Evolutionary conservation across 2,113 vertebrate species (phyloP), one percentile per base, ranked within the genome.

Genomic region (Apeltes quadracus): DNA sequence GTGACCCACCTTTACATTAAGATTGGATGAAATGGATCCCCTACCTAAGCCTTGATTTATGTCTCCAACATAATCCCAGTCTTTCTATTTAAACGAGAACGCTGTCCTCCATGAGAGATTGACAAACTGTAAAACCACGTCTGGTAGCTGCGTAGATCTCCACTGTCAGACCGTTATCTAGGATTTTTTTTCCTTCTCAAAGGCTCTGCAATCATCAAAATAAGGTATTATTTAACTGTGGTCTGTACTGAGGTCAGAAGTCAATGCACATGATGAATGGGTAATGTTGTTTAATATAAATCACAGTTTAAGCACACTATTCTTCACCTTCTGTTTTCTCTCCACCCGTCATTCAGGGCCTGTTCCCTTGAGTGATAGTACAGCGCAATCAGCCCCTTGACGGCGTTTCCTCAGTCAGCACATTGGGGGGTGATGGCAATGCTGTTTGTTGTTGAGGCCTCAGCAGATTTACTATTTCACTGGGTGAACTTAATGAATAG

Each of bases 341-440:
- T 88, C 87, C 82, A 84, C 83, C 81, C 87, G 77, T 88, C 86
- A 87, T 92, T 90, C 88, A 84, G 69, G 79, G 69, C 34, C 20
- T 6, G 79, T 68, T 91, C 87, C 91, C 87, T 54, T 90, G 88
- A 90, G 90, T 91, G 88, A 89, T 89, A 15, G 82, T 76, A 71
- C 79, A 78, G 81, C 80, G 75, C 81, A 88, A 88, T 91, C 88
- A 90, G 89, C 89, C 84, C 89, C 87, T 85, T 87, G 84, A 73
- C 53, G 54, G 62, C 38, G 72, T 66, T 78, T 69, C 61, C 71
- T 61, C 73, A 46, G 88, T 92, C 90, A 89, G 89, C 90, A 90
- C 79, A 85, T 85, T 85, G 89, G 61, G 48, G 51, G 79, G 82
- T 79, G 75, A 83, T 55, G 32, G 39, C 44, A 7, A 16, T 57